phyloP scores from a whole-genome alignment of 2,888 invertebrate species.

The Cephus spinipes region DNA sequence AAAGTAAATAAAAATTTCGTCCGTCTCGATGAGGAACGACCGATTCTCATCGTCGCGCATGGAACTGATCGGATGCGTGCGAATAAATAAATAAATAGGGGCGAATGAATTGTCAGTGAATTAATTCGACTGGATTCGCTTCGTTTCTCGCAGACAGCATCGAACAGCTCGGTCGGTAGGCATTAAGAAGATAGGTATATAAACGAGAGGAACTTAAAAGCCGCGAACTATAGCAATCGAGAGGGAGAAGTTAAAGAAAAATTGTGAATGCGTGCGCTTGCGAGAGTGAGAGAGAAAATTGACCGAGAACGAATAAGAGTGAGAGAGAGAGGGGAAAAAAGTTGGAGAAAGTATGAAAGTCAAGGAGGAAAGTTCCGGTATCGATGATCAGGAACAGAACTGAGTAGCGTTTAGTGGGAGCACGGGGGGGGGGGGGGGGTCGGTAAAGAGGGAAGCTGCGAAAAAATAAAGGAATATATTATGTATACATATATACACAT shows the following conservation, averaged over 20 bases:
- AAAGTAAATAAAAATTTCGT: not conserved
- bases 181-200: not conserved
- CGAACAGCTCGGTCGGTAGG: not conserved
- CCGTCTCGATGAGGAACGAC: not conserved
- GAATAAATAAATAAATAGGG: not conserved
- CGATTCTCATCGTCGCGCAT: not conserved
- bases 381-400: constrained; percentile 42
- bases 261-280: constrained; percentile 15
- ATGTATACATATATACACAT: not conserved
- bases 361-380: constrained; percentile 29
- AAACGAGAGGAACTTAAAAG: not conserved
- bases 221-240: not conserved
- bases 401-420: constrained; percentile 39
- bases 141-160: not conserved
- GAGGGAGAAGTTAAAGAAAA: not conserved
- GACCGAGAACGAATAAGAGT: constrained; percentile 12
- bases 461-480: constrained; percentile 15
- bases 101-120: not conserved
- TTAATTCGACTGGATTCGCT: not conserved
- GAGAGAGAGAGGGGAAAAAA: not conserved
- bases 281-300: constrained; percentile 4
- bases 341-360: not conserved
- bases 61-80: not conserved
- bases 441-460: not conserved
- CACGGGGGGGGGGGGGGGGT: not conserved